Conservation (phyloP, 2,797 vertebrate genomes). For the Huso huso region DNA sequence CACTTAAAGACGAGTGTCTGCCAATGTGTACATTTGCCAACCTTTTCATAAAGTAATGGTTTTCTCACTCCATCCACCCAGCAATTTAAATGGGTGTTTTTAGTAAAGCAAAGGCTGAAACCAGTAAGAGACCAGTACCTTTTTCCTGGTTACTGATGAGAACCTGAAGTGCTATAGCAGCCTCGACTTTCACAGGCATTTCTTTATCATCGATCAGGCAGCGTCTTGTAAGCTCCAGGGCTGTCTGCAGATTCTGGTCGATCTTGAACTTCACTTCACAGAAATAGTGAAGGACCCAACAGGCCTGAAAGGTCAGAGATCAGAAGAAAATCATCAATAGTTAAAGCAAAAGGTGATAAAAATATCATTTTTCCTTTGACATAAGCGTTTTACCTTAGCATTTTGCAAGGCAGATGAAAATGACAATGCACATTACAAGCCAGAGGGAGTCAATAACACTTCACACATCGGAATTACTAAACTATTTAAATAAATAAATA, state of each 20-base stretch:
- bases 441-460: too few species aligned
- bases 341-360: neutral
- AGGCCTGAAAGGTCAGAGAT: constrained; percentile 62
- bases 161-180: constrained; percentile 93
- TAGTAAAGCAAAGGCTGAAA: neutral
- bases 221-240: constrained; percentile 83
- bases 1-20: neutral
- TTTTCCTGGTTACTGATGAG: constrained; percentile 98
- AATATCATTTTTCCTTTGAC: too few species aligned
- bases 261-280: constrained; percentile 98
- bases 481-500: too few species aligned
- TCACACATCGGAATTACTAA: too few species aligned
- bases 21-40: neutral
- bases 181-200: constrained; percentile 98
- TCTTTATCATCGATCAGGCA: constrained; percentile 96
- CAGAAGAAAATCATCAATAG: neutral
- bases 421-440: too few species aligned
- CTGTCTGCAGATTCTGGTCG: constrained; percentile 94
- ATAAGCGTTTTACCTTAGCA: too few species aligned
- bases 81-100: neutral
- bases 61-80: neutral
- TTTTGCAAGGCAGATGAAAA: too few species aligned
- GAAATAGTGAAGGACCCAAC: constrained; percentile 98
- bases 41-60: neutral
- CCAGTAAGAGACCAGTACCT: constrained; percentile 53